Percentiles rank a stretch among this genome's conserved stretches.
Evolutionary conservation across 2,888 invertebrate genomes (phyloP).

Genomic region (Gonocerus acuteangulatus): DNA sequence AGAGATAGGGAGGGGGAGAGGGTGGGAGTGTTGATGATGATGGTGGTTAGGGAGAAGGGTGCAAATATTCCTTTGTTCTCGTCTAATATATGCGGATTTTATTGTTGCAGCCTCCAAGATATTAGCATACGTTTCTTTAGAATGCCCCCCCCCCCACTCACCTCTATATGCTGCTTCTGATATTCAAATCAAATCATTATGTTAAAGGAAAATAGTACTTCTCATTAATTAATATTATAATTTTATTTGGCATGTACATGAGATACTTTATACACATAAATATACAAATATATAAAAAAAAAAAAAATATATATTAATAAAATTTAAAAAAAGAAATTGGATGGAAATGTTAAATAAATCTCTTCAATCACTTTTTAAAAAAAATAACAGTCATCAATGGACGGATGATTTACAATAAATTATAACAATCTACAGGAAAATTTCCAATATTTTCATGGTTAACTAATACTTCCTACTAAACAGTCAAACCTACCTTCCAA

Average conservation of each 20-base stretch:
- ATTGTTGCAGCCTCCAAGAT: neutral
- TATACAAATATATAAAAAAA: slow-evolving; percentile 1
- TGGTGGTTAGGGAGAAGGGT: slow-evolving; percentile 2
- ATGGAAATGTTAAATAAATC: neutral
- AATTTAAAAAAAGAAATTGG: slow-evolving; percentile 1
- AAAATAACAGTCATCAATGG: no score
- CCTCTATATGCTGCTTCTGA: neutral
- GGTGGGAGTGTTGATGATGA: neutral
- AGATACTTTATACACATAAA: neutral
- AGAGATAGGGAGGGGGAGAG: neutral
- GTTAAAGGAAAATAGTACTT: no score
- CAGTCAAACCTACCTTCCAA: no score
- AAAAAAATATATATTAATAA: neutral
- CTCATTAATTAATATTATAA: no score
- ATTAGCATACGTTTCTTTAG: neutral
- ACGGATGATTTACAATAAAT: no score
- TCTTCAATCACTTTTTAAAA: no score
- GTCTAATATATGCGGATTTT: neutral
- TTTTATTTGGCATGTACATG: slow-evolving; percentile 12
- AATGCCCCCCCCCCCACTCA: neutral
- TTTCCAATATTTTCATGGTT: no score
- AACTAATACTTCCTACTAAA: no score
- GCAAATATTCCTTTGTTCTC: neutral
- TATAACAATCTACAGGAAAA: no score
- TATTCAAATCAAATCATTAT: no score